Evolutionary conservation across 2,888 invertebrate genomes (phyloP).

Genomic region (Tachina fera): DNA sequence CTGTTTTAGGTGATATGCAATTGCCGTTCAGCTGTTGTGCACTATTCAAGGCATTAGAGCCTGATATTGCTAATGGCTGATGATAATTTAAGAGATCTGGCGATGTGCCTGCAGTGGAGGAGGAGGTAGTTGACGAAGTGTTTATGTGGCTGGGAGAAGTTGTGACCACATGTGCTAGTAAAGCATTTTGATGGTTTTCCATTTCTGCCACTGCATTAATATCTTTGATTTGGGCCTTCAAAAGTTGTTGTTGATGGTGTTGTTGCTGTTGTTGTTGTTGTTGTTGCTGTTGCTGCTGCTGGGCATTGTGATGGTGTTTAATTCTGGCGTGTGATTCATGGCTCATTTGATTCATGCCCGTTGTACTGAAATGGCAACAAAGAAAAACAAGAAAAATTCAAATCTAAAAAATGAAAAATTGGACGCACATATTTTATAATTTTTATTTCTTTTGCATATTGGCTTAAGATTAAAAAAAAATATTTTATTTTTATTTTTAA

Average conservation of each 20-base stretch:
- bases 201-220: conserved; percentile 73
- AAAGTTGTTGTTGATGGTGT: conserved; percentile 72
- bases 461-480: conserved; percentile 51
- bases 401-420: conserved; percentile 16
- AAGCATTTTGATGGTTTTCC: conserved; percentile 75
- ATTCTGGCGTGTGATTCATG: conserved; percentile 81
- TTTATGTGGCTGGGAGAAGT: conserved; percentile 61
- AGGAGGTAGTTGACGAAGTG: conserved; percentile 74
- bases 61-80: conserved; percentile 68
- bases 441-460: conserved; percentile 67
- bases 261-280: conserved; percentile 70
- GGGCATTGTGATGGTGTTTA: conserved; percentile 77
- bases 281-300: conserved; percentile 74
- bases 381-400: conserved; percentile 8
- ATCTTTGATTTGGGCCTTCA: conserved; percentile 74
- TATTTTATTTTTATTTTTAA: conserved; percentile 21
- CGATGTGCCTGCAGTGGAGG: conserved; percentile 79
- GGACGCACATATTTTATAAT: conserved; percentile 26
- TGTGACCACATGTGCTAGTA: conserved; percentile 71
- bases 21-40: conserved; percentile 39
- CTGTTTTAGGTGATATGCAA: conserved; percentile 68
- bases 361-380: conserved; percentile 71
- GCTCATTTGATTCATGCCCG: conserved; percentile 80
- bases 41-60: conserved; percentile 30
- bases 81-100: conserved; percentile 79